phyloP scores from a whole-genome alignment of 2,888 invertebrate genomes.

The Parnassius mnemosyne region DNA sequence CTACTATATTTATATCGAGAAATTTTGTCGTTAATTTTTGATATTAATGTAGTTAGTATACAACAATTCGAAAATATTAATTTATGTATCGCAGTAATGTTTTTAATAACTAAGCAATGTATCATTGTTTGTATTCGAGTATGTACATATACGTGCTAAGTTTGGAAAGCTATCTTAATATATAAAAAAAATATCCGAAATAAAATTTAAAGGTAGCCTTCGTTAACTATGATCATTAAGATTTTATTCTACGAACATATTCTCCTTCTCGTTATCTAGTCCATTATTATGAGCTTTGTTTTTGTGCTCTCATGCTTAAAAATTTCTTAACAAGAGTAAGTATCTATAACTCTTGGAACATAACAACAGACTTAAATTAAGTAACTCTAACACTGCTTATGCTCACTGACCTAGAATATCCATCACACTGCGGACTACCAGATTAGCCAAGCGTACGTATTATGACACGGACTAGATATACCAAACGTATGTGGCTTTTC shows the following conservation, averaged over 20 bases:
- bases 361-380: slow-evolving; percentile 20
- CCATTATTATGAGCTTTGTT: slow-evolving; percentile 5
- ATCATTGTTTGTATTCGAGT: background rate
- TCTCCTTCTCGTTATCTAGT: too few relatives aligned
- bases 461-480: slow-evolving; percentile 14
- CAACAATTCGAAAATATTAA: too few relatives aligned
- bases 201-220: too few relatives aligned
- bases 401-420: slow-evolving; percentile 25
- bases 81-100: too few relatives aligned
- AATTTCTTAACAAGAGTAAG: slow-evolving; percentile 12
- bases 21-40: too few relatives aligned
- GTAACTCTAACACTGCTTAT: slow-evolving; percentile 13
- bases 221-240: too few relatives aligned
- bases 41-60: too few relatives aligned
- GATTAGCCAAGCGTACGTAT: slow-evolving; percentile 17
- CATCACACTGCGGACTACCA: slow-evolving; percentile 9
- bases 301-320: background rate
- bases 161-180: too few relatives aligned
- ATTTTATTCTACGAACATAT: too few relatives aligned
- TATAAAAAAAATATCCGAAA: too few relatives aligned
- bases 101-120: background rate
- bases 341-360: slow-evolving; percentile 16
- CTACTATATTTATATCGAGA: too few relatives aligned
- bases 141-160: too few relatives aligned
- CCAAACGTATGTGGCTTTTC: slow-evolving; percentile 11